phyloP scores from a whole-genome alignment of 2,113 vertebrate genomes.

The Hyperoodon ampullatus region DNA sequence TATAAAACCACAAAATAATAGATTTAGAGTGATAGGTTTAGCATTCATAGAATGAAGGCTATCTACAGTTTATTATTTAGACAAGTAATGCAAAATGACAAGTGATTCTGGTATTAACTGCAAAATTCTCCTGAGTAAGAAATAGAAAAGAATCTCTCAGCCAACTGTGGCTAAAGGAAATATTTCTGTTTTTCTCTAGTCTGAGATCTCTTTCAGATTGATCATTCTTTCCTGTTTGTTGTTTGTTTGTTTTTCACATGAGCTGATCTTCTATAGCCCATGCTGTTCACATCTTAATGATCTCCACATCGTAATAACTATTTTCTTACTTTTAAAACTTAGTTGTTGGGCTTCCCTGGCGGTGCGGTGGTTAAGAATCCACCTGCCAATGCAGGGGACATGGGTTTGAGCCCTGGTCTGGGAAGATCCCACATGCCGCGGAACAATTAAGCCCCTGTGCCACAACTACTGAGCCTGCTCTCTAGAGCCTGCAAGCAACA shows the following conservation, averaged over 20 bases:
- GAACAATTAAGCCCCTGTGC: no score
- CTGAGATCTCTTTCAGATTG: neutral
- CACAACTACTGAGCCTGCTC: no score
- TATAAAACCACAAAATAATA: neutral
- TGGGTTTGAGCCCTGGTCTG: no score
- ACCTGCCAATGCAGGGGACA: no score
- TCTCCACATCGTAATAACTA: neutral
- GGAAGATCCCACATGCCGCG: no score
- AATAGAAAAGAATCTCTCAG: neutral
- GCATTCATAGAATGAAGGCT: neutral
- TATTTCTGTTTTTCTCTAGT: neutral
- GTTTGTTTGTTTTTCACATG: neutral
- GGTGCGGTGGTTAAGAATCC: no score
- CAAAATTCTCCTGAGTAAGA: neutral
- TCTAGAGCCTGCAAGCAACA: no score
- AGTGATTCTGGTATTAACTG: neutral
- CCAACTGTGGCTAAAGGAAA: neutral
- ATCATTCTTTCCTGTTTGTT: neutral
- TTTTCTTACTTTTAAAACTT: constrained; percentile 13
- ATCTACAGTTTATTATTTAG: neutral
- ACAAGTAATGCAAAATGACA: neutral
- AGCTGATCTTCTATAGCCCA: neutral
- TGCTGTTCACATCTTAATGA: neutral
- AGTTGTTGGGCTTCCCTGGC: neutral
- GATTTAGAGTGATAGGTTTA: neutral